Conservation (phyloP, 2,797 vertebrate species). For the Masticophis lateralis region DNA sequence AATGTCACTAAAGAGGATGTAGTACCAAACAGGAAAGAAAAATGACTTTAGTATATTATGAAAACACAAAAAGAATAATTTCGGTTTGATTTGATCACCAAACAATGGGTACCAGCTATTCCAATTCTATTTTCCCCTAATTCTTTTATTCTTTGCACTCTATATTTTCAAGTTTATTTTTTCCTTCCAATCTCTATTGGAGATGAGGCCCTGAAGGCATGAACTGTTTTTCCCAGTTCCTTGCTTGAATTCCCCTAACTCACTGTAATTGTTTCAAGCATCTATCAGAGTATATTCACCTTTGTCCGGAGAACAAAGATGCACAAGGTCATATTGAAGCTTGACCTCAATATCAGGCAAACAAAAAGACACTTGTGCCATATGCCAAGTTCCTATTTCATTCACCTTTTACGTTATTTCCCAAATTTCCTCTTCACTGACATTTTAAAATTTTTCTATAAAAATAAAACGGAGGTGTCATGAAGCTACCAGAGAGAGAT, state of each 20-base stretch:
- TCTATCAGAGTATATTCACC: constrained; percentile 26
- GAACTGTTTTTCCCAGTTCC: constrained; percentile 3
- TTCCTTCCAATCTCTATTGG: constrained; percentile 19
- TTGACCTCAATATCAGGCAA: constrained; percentile 34
- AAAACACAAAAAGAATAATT: background rate
- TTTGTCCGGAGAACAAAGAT: constrained; percentile 27
- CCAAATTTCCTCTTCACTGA: constrained; percentile 37
- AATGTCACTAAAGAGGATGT: background rate
- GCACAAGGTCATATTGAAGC: constrained; percentile 42
- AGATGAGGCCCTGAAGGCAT: constrained; percentile 23
- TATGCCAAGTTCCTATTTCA: constrained; percentile 40
- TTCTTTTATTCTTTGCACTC: background rate
- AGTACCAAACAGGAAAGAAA: background rate
- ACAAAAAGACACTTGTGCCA: constrained; percentile 31
- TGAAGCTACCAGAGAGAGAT: background rate
- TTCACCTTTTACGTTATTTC: constrained; percentile 56
- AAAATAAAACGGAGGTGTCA: background rate
- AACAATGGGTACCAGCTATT: background rate
- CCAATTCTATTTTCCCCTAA: background rate
- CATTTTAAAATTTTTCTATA: constrained; percentile 29
- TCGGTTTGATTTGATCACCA: background rate
- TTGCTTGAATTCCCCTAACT: background rate
- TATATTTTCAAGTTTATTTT: background rate
- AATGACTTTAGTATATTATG: background rate
- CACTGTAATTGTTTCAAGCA: constrained; percentile 22